Conservation (phyloP, 2,113 vertebrate species). For the Saimiri boliviensis region DNA sequence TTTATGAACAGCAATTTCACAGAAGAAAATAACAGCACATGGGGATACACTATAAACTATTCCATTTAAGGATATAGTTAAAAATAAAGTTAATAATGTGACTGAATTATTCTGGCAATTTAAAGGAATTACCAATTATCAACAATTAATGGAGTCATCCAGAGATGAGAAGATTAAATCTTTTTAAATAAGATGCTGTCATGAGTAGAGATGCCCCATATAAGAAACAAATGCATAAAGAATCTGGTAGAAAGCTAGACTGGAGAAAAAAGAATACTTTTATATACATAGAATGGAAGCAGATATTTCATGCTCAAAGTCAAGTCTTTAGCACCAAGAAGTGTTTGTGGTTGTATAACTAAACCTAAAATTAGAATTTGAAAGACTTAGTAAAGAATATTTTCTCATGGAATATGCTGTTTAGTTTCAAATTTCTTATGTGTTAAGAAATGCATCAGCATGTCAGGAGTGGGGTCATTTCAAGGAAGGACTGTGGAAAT, state of each 20-base stretch:
- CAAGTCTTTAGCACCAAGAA: neutral
- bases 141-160: neutral
- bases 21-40: neutral
- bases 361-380: conserved; percentile 22
- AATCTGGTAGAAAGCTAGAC: neutral
- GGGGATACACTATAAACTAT: neutral
- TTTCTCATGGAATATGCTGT: neutral
- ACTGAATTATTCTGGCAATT: neutral
- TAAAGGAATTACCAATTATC: neutral
- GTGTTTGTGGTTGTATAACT: neutral
- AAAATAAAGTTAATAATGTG: neutral
- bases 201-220: neutral
- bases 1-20: neutral
- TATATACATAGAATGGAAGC: neutral
- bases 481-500: conserved; percentile 19
- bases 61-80: neutral
- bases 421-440: neutral
- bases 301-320: neutral
- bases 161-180: neutral
- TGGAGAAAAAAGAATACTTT: neutral
- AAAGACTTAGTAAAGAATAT: neutral
- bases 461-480: neutral
- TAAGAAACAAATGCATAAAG: neutral
- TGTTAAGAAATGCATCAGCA: neutral
- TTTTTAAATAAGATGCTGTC: neutral